These are phyloP conservation scores for Cryptoprocta ferox DNA, from an alignment of 2,797 vertebrate genomes.

Conservation along the genomic window DNA sequence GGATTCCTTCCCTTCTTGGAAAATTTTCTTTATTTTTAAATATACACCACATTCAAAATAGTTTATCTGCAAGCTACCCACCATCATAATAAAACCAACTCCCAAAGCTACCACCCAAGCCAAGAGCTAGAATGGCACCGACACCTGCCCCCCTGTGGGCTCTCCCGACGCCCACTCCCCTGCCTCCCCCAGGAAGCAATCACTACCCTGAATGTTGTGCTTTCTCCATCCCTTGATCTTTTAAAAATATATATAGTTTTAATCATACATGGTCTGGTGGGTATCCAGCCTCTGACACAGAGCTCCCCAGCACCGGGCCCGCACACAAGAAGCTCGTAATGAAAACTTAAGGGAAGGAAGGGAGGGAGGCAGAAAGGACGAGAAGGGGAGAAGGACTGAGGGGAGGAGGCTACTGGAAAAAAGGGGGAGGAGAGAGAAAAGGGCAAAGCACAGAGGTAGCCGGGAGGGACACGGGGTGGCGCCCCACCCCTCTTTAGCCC, in stretches of 20 bases:
- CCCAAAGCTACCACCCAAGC: neutral
- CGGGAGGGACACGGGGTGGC: accelerated
- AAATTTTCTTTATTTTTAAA: neutral
- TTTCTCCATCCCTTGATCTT: neutral
- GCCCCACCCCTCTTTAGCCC: neutral
- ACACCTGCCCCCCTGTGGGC: accelerated
- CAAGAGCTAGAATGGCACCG: accelerated
- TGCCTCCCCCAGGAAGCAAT: neutral
- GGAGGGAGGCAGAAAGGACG: neutral
- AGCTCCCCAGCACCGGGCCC: neutral
- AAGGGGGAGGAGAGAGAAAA: neutral
- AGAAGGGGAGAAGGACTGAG: constrained; percentile 78
- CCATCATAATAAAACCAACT: neutral
- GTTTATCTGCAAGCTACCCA: neutral
- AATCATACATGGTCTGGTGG: neutral
- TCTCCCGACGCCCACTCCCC: neutral
- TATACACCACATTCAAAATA: neutral
- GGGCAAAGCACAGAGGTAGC: accelerated
- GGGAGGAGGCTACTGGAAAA: neutral
- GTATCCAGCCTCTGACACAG: neutral
- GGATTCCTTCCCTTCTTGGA: neutral
- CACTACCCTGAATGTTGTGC: neutral
- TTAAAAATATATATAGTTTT: neutral
- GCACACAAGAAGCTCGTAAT: neutral
- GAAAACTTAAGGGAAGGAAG: neutral